Percentiles rank a stretch among this genome's conserved stretches.
Conservation (phyloP, 2,797 vertebrate species). For the Dromococcyx pavoninus region DNA sequence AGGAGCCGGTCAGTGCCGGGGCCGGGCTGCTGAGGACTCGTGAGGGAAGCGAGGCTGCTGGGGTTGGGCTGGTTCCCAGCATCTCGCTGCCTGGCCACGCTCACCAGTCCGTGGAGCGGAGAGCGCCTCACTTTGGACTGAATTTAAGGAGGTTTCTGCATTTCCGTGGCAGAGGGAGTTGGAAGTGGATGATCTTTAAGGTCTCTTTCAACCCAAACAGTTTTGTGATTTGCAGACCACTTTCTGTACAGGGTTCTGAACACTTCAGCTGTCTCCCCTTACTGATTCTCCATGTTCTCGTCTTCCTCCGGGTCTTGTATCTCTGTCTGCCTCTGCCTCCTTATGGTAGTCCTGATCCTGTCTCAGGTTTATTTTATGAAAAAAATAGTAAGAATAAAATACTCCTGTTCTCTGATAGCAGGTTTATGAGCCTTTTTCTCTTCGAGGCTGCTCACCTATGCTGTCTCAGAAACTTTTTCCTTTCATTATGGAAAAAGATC, state of each 20-base stretch:
- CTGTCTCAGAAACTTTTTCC: background rate
- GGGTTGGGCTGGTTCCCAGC: background rate
- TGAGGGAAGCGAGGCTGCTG: background rate
- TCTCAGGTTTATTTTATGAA: background rate
- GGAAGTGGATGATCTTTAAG: too few species aligned
- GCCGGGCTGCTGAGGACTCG: background rate
- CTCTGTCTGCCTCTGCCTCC: background rate
- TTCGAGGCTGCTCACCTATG: background rate
- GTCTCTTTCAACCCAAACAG: too few species aligned
- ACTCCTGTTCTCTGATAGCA: background rate
- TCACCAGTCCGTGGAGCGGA: fast-evolving
- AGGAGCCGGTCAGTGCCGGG: background rate
- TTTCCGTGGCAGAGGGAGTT: background rate
- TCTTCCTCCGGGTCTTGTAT: background rate
- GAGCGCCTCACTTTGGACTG: fast-evolving
- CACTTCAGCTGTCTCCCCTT: background rate
- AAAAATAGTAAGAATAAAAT: background rate
- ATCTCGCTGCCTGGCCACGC: fast-evolving
- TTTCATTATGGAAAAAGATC: background rate
- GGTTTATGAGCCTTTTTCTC: background rate
- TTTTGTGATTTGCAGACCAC: background rate
- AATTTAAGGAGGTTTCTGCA: background rate
- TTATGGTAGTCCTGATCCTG: background rate
- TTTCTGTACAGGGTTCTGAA: background rate
- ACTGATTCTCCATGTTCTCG: background rate